Evolutionary conservation across 1,140 invertebrate genomes (phyloP), one percentile per base, ranked within the genome.

Genomic region (Drosophila sturtevanti): DNA sequence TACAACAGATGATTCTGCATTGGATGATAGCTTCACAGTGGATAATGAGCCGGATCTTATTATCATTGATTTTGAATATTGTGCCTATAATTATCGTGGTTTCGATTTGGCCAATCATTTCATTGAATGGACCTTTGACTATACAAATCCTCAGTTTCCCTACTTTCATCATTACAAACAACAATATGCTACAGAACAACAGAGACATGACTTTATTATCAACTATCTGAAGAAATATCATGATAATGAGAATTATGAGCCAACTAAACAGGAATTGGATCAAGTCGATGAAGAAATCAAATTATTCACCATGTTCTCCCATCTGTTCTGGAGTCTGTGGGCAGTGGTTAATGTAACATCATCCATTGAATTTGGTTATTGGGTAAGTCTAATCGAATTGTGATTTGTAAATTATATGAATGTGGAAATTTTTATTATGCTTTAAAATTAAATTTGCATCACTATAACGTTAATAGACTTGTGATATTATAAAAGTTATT

Each of bases 101-200:
- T 99, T 98, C 93, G 98, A 99, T 92, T 93, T 99, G 63, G 98
- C 97, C 2, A 99, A 99, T 93, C 98, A 99, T 90, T 98, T 99
- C 91, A 94, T 97, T 71, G 98, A 99, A 92, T 99, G 98, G 97
- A 95, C 94, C 6, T 98, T 97, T 92, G 97, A 99, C 89, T 99
- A 99, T 91, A 96, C 95, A 0, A 94, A 95, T 60, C 92, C 94
- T 0, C 93, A 96, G 51, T 94, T 95, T 90, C 98, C 98, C 1
- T 96, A 96, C 92, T 99, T 96, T 87, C 93, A 93, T 56, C 95
- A 95, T 73, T 92, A 94, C 51, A 92, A 92, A 3, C 93, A 95
- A 21, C 93, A 95, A 73, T 97, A 95, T 85, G 96, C 98, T 0
- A 95, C 94, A 11, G 93, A 94, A 66, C 94, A 96, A 66, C 96